Percentiles rank a stretch among this genome's conserved stretches.
Conservation (phyloP, 2,797 vertebrate genomes). For the Chelon auratus region DNA sequence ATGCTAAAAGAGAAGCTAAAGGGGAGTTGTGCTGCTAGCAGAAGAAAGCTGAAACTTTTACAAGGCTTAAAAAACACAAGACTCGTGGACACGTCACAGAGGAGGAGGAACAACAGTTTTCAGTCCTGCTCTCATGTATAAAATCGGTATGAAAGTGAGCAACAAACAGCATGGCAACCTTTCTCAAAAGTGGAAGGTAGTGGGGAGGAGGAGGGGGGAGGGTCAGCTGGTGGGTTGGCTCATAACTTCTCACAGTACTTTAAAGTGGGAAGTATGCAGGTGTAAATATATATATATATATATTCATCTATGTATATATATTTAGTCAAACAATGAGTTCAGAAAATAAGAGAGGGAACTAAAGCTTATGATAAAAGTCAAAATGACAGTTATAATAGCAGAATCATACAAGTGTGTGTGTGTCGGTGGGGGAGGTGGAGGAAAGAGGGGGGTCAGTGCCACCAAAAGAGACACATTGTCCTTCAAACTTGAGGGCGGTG, state of each 20-base stretch:
- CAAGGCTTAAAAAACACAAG: conserved; percentile 13
- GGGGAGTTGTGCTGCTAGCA: not conserved
- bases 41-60: not conserved
- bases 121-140: conserved; percentile 79
- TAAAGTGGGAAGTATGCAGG: conserved; percentile 58
- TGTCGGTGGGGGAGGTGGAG: not conserved
- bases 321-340: conserved; percentile 46
- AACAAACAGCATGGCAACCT: conserved; percentile 61
- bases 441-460: conserved; percentile 72
- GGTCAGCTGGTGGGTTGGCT: conserved; percentile 62
- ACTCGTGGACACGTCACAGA: conserved; percentile 48
- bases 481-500: conserved; percentile 66
- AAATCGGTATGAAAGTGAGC: conserved; percentile 64
- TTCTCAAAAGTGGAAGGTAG: conserved; percentile 46
- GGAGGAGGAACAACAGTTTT: conserved; percentile 49
- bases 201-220: not conserved
- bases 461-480: conserved; percentile 85
- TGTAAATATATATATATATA: conserved; percentile 60
- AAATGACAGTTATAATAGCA: conserved; percentile 59
- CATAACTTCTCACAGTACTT: conserved; percentile 65
- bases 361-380: conserved; percentile 58
- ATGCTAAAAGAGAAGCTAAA: not conserved
- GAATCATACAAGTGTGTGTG: conserved; percentile 58
- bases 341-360: conserved; percentile 45
- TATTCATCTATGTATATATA: conserved; percentile 39